Conservation (phyloP, 2,797 vertebrate genomes). For the Pangasius djambal region DNA sequence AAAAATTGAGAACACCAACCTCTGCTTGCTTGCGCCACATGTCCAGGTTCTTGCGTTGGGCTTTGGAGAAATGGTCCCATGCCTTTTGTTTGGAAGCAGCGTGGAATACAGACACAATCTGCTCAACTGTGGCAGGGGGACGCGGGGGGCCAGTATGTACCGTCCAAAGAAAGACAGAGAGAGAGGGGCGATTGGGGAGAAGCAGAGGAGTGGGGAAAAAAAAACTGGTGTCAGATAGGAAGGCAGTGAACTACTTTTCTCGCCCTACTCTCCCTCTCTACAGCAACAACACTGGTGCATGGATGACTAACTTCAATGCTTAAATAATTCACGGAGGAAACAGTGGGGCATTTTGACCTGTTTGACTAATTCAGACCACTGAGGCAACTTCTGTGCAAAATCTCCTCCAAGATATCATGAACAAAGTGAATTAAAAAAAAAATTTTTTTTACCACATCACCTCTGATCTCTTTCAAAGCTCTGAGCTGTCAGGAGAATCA, state of each 20-base stretch:
- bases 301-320: conserved; percentile 32
- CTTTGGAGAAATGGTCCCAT: conserved; percentile 99
- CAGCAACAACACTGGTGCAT: conserved; percentile 47
- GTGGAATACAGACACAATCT: conserved; percentile 99
- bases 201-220: conserved; percentile 83
- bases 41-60: conserved; percentile 99
- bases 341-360: conserved; percentile 22
- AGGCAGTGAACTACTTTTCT: conserved; percentile 66
- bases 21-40: conserved; percentile 98
- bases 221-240: conserved; percentile 84
- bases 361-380: conserved; percentile 28
- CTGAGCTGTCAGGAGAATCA: conserved; percentile 30
- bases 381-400: conserved; percentile 43
- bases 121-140: conserved; percentile 89
- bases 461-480: conserved; percentile 36
- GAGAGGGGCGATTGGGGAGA: conserved; percentile 78
- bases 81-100: conserved; percentile 99
- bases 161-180: conserved; percentile 58
- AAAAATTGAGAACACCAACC: conserved; percentile 81
- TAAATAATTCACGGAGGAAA: conserved; percentile 27
- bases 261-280: conserved; percentile 58
- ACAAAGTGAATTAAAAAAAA: conserved; percentile 12
- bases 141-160: conserved; percentile 63
- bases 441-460: conserved; percentile 29
- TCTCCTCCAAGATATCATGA: background rate